These are phyloP conservation scores for Oceanites oceanicus DNA, from an alignment of 2,113 vertebrate genomes.

Conservation along the genomic window DNA sequence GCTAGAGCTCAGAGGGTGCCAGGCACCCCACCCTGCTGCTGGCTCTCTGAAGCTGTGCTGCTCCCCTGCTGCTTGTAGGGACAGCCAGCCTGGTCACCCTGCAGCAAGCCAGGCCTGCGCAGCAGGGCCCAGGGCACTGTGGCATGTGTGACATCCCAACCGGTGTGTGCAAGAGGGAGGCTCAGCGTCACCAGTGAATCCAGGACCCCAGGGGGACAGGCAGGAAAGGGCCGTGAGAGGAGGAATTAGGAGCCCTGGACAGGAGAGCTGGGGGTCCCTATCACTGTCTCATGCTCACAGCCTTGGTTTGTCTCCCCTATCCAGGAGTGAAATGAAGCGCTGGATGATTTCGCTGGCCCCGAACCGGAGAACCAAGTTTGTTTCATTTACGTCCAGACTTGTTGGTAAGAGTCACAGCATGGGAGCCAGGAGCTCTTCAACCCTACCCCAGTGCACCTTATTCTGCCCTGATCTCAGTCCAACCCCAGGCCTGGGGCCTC, in stretches of 20 bases:
- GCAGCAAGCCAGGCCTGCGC: background rate
- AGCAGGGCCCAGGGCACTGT: background rate
- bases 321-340: conserved; percentile 94
- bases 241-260: background rate
- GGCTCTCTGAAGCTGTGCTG: background rate
- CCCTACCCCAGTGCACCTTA: background rate
- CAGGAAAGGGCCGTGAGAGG: background rate
- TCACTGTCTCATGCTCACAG: background rate
- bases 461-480: background rate
- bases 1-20: background rate
- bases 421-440: background rate
- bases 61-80: background rate
- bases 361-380: conserved; percentile 90
- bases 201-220: background rate
- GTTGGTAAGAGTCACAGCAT: conserved; percentile 76
- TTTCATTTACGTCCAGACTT: conserved; percentile 87
- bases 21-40: background rate
- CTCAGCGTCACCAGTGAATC: background rate
- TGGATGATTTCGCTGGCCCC: conserved; percentile 94
- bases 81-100: background rate
- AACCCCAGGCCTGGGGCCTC: background rate
- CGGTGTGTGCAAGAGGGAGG: fast-evolving
- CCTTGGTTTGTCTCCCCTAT: background rate
- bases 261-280: background rate
- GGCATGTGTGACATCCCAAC: background rate